Evolutionary conservation across 2,797 vertebrate genomes (phyloP).

Genomic region (Gallinago solitaria): DNA sequence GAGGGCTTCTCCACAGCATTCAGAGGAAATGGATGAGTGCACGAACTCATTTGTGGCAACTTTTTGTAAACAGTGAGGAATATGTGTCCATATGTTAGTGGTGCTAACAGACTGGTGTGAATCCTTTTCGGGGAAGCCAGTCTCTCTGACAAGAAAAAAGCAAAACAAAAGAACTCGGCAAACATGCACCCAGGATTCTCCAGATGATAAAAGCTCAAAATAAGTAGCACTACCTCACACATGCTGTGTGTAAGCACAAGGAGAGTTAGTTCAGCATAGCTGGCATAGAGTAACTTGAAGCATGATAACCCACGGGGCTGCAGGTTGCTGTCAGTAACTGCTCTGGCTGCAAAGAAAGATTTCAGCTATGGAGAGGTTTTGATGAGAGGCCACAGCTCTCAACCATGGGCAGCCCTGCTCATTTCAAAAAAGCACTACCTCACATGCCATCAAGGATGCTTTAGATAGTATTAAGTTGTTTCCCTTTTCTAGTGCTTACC

Average conservation of each 20-base stretch:
- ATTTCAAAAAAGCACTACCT: neutral
- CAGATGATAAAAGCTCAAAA: neutral
- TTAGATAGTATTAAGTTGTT: neutral
- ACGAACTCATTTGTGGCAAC: neutral
- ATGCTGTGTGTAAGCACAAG: neutral
- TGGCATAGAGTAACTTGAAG: neutral
- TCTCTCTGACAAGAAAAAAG: neutral
- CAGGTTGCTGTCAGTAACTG: neutral
- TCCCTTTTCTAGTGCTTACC: neutral
- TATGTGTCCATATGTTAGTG: neutral
- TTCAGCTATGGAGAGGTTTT: neutral
- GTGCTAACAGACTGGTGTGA: neutral
- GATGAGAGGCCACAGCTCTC: neutral
- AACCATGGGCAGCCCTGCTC: neutral
- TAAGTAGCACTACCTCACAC: neutral
- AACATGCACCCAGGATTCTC: neutral
- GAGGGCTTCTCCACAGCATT: neutral
- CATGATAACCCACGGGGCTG: rapidly evolving
- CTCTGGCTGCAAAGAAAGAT: neutral
- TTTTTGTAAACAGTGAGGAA: neutral
- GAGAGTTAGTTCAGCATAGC: neutral
- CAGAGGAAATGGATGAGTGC: neutral
- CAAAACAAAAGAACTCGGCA: neutral
- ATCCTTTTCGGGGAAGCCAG: neutral
- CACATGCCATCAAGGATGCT: neutral